Conservation (phyloP, 2,888 invertebrate genomes). For the Clusia tigrina region DNA sequence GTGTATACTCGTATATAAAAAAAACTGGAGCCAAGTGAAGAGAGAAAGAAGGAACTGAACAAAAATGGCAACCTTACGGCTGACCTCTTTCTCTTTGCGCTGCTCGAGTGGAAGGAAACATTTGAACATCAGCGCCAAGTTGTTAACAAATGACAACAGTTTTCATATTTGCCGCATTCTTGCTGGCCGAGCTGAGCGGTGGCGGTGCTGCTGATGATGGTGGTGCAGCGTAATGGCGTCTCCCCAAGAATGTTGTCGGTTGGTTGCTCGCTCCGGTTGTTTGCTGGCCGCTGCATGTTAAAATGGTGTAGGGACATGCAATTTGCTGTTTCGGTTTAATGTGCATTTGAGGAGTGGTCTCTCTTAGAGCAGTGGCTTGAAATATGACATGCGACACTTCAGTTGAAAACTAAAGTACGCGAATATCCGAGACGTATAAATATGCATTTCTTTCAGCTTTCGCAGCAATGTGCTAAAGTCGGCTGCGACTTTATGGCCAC, state of each 20-base stretch:
- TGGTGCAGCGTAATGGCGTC: conserved; percentile 12
- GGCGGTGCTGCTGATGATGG: too few relatives aligned
- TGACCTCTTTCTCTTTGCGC: conserved; percentile 25
- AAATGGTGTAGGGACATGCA: conserved; percentile 12
- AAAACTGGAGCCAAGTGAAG: conserved; percentile 16
- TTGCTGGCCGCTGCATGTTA: neutral
- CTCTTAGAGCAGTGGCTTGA: neutral
- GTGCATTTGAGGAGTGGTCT: neutral
- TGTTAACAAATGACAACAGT: conserved; percentile 27
- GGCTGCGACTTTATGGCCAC: too few relatives aligned
- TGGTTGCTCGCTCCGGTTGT: too few relatives aligned
- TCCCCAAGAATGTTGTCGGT: neutral
- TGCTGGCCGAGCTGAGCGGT: too few relatives aligned
- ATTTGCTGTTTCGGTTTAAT: neutral
- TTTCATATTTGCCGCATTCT: neutral
- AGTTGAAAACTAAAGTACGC: too few relatives aligned
- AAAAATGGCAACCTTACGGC: conserved; percentile 12
- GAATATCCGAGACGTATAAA: too few relatives aligned
- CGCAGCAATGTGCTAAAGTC: too few relatives aligned
- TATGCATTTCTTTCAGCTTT: too few relatives aligned
- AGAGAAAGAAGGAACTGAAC: conserved; percentile 13
- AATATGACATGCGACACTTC: neutral
- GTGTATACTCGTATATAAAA: neutral
- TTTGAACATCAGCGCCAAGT: conserved; percentile 21
- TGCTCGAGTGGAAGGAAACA: too few relatives aligned